These are phyloP conservation scores for Arctopsyche grandis DNA, from an alignment of 1,140 invertebrate genomes.

Conservation along the genomic window DNA sequence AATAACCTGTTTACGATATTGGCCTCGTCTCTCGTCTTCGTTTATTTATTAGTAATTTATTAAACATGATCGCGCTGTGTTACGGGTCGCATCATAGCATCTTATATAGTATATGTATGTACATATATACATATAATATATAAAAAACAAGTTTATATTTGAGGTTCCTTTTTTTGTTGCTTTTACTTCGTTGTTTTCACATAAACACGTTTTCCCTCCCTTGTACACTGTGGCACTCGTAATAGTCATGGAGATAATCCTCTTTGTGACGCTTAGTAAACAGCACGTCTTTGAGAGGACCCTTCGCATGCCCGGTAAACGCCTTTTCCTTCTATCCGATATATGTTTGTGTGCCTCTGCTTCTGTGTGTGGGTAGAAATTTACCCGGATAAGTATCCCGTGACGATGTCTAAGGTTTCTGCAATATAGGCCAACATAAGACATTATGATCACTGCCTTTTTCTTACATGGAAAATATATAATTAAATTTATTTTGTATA, in stretches of 20 bases:
- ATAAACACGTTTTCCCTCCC: neutral
- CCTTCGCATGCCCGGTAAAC: conserved; percentile 25
- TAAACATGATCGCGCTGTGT: conserved; percentile 9
- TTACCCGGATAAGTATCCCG: conserved; percentile 6
- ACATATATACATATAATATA: too few species aligned
- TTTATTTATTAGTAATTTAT: conserved; percentile 22
- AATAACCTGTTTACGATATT: conserved; percentile 22
- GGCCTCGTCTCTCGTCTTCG: neutral
- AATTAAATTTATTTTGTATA: too few species aligned
- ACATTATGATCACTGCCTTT: neutral
- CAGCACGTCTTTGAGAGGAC: conserved; percentile 21
- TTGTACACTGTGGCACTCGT: conserved; percentile 22
- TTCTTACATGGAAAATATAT: neutral
- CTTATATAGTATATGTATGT: too few species aligned
- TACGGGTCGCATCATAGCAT: neutral
- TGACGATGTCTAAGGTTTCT: neutral
- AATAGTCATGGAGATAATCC: conserved; percentile 37
- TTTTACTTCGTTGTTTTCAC: neutral
- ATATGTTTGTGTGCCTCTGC: neutral
- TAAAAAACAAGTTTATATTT: neutral
- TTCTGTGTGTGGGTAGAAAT: conserved; percentile 1
- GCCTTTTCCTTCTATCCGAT: conserved; percentile 26
- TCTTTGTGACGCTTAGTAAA: conserved; percentile 35
- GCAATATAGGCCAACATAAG: neutral
- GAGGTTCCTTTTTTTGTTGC: too few species aligned